Evolutionary conservation across 2,113 vertebrate genomes (phyloP).

Genomic region (Micronisus gabar): DNA sequence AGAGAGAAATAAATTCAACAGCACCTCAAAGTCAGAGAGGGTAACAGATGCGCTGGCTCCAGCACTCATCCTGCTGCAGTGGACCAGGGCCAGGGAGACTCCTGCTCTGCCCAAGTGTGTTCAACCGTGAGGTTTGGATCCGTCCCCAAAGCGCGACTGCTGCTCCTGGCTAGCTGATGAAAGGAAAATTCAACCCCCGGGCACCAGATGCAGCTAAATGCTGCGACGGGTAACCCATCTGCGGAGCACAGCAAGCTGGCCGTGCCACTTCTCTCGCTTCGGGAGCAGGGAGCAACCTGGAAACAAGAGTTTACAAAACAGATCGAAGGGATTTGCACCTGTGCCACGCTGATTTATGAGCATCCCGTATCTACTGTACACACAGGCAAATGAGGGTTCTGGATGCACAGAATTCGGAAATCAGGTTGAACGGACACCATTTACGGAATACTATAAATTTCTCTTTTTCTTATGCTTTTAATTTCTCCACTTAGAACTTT

Average conservation of each 20-base stretch:
- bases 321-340: background rate
- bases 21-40: background rate
- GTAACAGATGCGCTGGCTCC: slow-evolving; percentile 32
- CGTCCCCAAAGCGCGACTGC: background rate
- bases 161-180: background rate
- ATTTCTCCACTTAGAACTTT: background rate
- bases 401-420: background rate
- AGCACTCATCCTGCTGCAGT: background rate
- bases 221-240: background rate
- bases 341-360: background rate
- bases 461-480: background rate
- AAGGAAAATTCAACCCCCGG: background rate
- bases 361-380: accelerated
- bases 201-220: background rate
- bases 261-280: accelerated
- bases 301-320: background rate
- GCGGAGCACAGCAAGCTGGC: background rate
- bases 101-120: background rate
- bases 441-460: background rate
- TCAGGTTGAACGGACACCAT: background rate
- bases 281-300: background rate
- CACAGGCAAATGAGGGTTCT: background rate
- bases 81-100: background rate
- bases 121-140: background rate
- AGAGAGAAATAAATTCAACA: background rate